phyloP scores from a whole-genome alignment of 2,797 vertebrate species.

The Ceyx erithaca region DNA sequence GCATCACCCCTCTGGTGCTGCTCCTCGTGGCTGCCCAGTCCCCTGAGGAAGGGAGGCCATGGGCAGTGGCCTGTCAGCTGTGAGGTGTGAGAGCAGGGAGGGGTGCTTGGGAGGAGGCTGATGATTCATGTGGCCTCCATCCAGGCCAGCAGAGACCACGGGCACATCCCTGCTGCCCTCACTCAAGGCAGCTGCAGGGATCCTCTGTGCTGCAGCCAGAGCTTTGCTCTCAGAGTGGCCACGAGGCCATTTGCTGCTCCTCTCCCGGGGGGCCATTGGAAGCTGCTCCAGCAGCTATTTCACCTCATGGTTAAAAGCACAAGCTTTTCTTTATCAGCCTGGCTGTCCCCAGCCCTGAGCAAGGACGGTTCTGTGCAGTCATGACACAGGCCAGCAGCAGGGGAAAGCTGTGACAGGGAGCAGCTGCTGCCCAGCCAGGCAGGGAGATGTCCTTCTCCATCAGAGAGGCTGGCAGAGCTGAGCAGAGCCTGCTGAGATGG shows the following conservation, averaged over 20 bases:
- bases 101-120: too few relatives aligned
- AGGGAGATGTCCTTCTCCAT: background rate
- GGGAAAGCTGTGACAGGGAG: background rate
- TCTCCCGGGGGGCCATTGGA: too few relatives aligned
- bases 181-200: too few relatives aligned
- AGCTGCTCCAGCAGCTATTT: too few relatives aligned
- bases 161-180: too few relatives aligned
- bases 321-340: background rate
- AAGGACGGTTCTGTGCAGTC: background rate
- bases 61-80: background rate
- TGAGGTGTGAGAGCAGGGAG: too few relatives aligned
- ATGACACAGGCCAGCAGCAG: background rate
- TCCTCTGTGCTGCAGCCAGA: too few relatives aligned
- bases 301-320: too few relatives aligned
- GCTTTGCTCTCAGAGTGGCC: too few relatives aligned
- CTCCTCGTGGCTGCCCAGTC: accelerated
- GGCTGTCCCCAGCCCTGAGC: background rate
- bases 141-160: too few relatives aligned
- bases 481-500: background rate
- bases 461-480: background rate
- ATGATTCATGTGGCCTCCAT: too few relatives aligned
- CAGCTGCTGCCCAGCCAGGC: background rate
- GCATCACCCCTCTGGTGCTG: background rate
- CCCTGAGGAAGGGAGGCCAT: background rate
- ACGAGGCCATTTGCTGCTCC: too few relatives aligned